Evolutionary conservation across 1,140 invertebrate species (phyloP), one percentile per base, ranked within the genome.

Genomic region (Mizuhopecten yessoensis): DNA sequence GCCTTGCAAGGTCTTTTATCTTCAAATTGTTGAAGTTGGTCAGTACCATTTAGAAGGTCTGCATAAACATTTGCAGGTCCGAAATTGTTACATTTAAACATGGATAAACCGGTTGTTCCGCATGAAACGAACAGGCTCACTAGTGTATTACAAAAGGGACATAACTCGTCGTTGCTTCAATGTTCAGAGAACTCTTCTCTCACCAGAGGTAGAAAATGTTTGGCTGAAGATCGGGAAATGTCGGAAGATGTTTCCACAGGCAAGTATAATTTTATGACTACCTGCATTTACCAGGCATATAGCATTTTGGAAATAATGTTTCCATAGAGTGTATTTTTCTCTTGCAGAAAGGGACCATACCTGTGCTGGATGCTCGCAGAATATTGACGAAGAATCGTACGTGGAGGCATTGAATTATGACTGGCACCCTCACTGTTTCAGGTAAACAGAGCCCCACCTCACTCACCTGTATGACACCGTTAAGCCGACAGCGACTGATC

Each of bases 401-500:
- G 92, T 94, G n/a, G 91, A 94, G 49, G 94, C 94, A 29, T 91
- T 94, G 17, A 93, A 93, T 36, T 89, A 75, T 45, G 91, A 94
- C 49, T 94, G 94, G 94, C 94, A 94, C 86, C 90, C 91, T 15
- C 86, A 87, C 15, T 94, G 94, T 90, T 94, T 94, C 92, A 92
- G 93, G 94, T 94, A 93, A 93, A 89, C 91, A 49, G 20, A 39
- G 20, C n/a, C n/a, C n/a, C n/a, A n/a, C n/a, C n/a, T n/a, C n/a
- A 87, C 42, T 9, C 23, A 75, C 34, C 36, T 33, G 49, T 34
- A 34, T 34, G 57, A 87, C 11, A 87, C 29, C 33, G 33, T 33
- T 86, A 34, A 45, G 45, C 36, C 36, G 87, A 90, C 10, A 10
- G 36, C 45, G n/a, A n/a, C 33, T 3, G 29, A 86, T 34, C 87